Evolutionary conservation across 2,113 vertebrate species (phyloP).

Genomic region (Plecturocebus donacophilus): DNA sequence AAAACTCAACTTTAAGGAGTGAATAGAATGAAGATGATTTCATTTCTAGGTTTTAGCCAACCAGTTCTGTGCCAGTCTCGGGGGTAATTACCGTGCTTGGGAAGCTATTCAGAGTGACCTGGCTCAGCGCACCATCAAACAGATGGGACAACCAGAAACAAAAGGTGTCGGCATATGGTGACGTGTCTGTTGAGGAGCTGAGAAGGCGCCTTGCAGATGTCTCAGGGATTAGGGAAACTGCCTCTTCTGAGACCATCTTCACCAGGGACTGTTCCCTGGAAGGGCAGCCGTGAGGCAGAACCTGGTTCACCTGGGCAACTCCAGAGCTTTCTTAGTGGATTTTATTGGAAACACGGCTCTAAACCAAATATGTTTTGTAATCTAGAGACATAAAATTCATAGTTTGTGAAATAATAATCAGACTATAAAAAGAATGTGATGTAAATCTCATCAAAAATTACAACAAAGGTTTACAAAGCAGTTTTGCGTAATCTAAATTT

Average conservation of each 20-base stretch:
- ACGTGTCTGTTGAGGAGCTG: constrained; percentile 22
- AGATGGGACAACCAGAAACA: constrained; percentile 68
- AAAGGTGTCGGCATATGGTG: constrained; percentile 53
- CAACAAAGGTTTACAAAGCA: neutral
- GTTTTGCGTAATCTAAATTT: neutral
- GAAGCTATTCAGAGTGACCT: constrained; percentile 47
- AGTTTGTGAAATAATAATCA: neutral
- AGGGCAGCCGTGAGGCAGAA: neutral
- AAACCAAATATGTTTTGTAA: neutral
- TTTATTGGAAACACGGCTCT: neutral
- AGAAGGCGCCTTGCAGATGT: neutral
- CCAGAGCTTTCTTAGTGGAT: neutral
- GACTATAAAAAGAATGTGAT: neutral
- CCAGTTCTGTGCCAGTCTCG: constrained; percentile 46
- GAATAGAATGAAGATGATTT: constrained; percentile 44
- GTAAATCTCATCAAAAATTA: neutral
- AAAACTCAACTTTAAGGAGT: constrained; percentile 6
- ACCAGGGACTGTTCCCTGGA: neutral
- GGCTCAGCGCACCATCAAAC: constrained; percentile 38
- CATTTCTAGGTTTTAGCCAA: constrained; percentile 50
- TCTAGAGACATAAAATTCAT: neutral
- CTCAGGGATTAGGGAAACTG: neutral
- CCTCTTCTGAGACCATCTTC: neutral
- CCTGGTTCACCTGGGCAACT: neutral
- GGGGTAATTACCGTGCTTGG: constrained; percentile 37